These are phyloP conservation scores for Sebastes goodei DNA, from an alignment of 2,797 vertebrate genomes.

Conservation along the genomic window DNA sequence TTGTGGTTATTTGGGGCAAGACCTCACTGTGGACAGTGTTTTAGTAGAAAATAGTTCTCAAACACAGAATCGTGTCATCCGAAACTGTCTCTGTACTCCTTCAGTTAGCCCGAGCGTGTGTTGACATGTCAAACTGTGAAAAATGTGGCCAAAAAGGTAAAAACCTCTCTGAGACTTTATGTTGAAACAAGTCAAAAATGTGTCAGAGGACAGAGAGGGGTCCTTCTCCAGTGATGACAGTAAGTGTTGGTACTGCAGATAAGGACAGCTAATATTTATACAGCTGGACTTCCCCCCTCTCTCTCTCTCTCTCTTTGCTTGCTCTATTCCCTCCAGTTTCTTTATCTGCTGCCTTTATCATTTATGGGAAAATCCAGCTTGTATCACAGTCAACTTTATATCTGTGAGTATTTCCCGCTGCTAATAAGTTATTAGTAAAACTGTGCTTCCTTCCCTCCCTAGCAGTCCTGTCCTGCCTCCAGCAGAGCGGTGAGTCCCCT, in stretches of 20 bases:
- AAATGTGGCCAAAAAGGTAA: background rate
- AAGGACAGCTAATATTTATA: conserved; percentile 58
- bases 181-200: background rate
- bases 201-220: background rate
- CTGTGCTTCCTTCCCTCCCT: background rate
- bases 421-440: background rate
- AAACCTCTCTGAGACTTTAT: background rate
- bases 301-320: background rate
- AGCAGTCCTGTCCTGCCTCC: conserved; percentile 79
- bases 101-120: background rate
- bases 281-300: conserved; percentile 27
- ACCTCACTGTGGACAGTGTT: background rate
- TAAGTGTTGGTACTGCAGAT: conserved; percentile 42
- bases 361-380: background rate
- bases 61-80: background rate
- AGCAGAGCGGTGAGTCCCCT: conserved; percentile 78
- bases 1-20: background rate
- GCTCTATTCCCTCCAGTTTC: background rate
- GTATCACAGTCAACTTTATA: background rate
- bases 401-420: background rate
- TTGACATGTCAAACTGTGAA: background rate
- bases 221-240: conserved; percentile 4
- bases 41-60: background rate
- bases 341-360: background rate
- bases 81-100: background rate